Evolutionary conservation across 2,113 vertebrate genomes (phyloP).

Genomic region (Xiphophorus hellerii): DNA sequence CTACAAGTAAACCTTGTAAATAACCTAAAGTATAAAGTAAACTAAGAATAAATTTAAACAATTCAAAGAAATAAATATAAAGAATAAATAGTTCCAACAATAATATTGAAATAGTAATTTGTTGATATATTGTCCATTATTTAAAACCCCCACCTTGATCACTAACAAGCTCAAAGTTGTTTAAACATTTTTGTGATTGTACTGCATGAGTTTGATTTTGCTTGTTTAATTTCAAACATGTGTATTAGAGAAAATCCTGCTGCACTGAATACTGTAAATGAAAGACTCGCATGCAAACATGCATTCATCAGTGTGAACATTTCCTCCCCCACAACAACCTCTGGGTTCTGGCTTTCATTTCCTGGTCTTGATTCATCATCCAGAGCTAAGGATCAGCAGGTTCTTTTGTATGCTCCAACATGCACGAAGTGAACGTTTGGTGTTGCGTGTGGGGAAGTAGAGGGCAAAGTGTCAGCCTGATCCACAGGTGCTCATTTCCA

Average conservation of each 20-base stretch:
- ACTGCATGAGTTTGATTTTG: not conserved
- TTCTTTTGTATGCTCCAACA: constrained; percentile 3
- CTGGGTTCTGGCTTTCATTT: not conserved
- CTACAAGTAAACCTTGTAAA: too few relatives aligned
- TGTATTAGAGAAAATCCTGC: not conserved
- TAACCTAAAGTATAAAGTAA: too few relatives aligned
- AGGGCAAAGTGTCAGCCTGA: not conserved
- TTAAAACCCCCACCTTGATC: too few relatives aligned
- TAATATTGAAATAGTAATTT: too few relatives aligned
- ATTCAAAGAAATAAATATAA: too few relatives aligned
- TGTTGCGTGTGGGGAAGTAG: not conserved
- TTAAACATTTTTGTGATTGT: not conserved
- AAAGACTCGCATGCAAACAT: not conserved
- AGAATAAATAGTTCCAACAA: too few relatives aligned
- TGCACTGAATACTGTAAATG: not conserved
- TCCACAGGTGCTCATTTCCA: not conserved
- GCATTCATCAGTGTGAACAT: not conserved
- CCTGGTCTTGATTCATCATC: not conserved
- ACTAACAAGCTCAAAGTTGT: not conserved
- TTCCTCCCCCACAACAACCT: not conserved
- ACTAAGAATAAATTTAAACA: too few relatives aligned
- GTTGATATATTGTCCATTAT: too few relatives aligned
- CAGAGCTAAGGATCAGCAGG: not conserved
- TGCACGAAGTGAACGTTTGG: not conserved
- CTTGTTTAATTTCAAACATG: not conserved